Conservation (phyloP, 2,888 invertebrate species). For the Stenoptilia bipunctidactyla region DNA sequence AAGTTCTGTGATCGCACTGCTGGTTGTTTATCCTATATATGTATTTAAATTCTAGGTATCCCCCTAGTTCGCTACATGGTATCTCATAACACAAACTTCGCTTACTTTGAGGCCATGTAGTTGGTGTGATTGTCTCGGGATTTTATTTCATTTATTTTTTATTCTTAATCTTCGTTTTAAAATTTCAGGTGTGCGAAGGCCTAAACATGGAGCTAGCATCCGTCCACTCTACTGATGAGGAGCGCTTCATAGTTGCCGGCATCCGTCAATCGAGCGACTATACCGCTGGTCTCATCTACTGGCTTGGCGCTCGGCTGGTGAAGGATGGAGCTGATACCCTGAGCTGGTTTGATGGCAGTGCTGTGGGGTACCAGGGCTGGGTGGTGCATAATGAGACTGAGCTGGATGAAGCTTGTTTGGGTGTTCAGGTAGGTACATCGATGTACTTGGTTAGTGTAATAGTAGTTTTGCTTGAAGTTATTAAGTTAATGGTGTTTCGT, state of each 20-base stretch:
- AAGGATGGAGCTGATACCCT: slow-evolving; percentile 24
- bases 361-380: slow-evolving; percentile 75
- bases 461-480: slow-evolving; percentile 76
- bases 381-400: slow-evolving; percentile 67
- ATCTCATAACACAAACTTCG: too few species aligned
- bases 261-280: slow-evolving; percentile 79
- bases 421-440: slow-evolving; percentile 68
- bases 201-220: slow-evolving; percentile 80
- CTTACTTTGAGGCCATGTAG: too few species aligned
- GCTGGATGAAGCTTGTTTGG: slow-evolving; percentile 42
- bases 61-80: too few species aligned
- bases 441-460: slow-evolving; percentile 75
- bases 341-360: slow-evolving; percentile 77
- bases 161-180: slow-evolving; percentile 1
- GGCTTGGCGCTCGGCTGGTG: slow-evolving; percentile 74
- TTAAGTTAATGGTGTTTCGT: too few species aligned
- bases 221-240: slow-evolving; percentile 76
- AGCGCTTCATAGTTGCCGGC: slow-evolving; percentile 76
- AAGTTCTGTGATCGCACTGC: too few species aligned
- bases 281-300: slow-evolving; percentile 79
- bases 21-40: too few species aligned
- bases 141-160: too few species aligned
- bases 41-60: too few species aligned
- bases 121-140: too few species aligned
- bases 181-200: slow-evolving; percentile 74